These are phyloP conservation scores for Abrostola tripartita DNA, from an alignment of 2,888 invertebrate genomes.

Conservation along the genomic window DNA sequence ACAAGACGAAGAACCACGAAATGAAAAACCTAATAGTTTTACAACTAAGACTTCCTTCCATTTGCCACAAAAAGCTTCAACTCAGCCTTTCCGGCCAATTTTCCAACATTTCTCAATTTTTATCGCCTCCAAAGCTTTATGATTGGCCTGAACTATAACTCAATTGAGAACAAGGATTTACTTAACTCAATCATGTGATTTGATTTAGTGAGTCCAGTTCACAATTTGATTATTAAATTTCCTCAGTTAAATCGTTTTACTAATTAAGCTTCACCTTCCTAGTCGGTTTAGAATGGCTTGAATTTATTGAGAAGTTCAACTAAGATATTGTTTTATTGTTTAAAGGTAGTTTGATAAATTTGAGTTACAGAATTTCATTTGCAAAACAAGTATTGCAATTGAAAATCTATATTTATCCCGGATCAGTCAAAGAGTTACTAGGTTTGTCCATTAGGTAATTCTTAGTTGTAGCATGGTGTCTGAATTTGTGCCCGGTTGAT, in stretches of 20 bases:
- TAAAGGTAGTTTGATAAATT: slow-evolving; percentile 8
- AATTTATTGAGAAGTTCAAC: slow-evolving; percentile 27
- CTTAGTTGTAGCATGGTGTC: too few relatives aligned
- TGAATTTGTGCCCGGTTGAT: too few relatives aligned
- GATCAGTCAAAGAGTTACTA: too few relatives aligned
- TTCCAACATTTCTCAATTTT: slow-evolving; percentile 13
- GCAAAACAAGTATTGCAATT: too few relatives aligned
- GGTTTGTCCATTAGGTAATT: too few relatives aligned
- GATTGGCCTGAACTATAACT: slow-evolving; percentile 36
- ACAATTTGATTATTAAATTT: slow-evolving; percentile 52
- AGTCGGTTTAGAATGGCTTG: slow-evolving; percentile 45
- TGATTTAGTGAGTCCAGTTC: slow-evolving; percentile 38
- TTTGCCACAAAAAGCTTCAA: neutral
- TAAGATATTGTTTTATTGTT: slow-evolving; percentile 27
- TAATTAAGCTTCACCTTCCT: slow-evolving; percentile 37
- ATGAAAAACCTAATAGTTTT: neutral
- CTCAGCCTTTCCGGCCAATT: slow-evolving; percentile 8
- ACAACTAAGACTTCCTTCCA: neutral
- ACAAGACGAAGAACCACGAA: too few relatives aligned
- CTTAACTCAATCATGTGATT: slow-evolving; percentile 48
- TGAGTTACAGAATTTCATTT: neutral
- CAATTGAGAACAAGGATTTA: slow-evolving; percentile 37
- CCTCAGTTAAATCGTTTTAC: slow-evolving; percentile 46
- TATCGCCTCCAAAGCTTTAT: slow-evolving; percentile 24
- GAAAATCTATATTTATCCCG: too few relatives aligned